These are phyloP conservation scores for Xestia sexstrigata DNA, from an alignment of 2,888 invertebrate genomes.

Conservation along the genomic window DNA sequence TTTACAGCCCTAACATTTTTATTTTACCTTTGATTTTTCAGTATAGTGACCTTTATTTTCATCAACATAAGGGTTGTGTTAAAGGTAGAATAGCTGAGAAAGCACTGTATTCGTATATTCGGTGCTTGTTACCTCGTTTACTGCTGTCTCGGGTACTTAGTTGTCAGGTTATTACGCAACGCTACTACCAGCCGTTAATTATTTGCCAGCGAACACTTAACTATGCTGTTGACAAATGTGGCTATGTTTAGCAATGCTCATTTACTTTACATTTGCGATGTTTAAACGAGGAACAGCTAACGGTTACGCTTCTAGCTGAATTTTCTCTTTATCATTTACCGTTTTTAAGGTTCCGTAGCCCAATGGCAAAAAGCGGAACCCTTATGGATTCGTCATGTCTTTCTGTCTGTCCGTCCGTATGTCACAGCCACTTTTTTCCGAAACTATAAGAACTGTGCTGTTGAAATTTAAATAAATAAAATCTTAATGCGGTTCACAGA, in stretches of 20 bases:
- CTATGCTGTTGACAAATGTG: conserved; percentile 75
- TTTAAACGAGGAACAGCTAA: conserved; percentile 60
- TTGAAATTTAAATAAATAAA: no score
- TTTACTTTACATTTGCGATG: conserved; percentile 68
- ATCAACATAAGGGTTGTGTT: background rate
- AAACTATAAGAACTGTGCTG: no score
- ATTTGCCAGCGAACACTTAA: conserved; percentile 67
- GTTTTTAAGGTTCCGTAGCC: no score
- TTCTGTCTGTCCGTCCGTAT: no score
- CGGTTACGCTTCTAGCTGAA: conserved; percentile 12
- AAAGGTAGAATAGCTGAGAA: background rate
- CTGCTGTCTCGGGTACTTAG: conserved; percentile 55
- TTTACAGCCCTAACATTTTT: background rate
- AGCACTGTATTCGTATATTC: conserved; percentile 45
- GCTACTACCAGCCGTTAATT: conserved; percentile 62
- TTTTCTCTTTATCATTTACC: conserved; percentile 24
- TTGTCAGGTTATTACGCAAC: conserved; percentile 64
- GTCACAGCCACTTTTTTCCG: no score
- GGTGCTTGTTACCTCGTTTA: conserved; percentile 55
- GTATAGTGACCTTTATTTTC: conserved; percentile 8
- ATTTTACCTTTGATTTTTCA: background rate
- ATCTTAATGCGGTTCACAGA: no score
- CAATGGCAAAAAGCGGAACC: no score
- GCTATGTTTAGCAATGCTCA: conserved; percentile 65
- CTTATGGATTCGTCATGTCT: no score